Conservation (phyloP, 2,888 invertebrate genomes). For the Agrypnus murinus region DNA sequence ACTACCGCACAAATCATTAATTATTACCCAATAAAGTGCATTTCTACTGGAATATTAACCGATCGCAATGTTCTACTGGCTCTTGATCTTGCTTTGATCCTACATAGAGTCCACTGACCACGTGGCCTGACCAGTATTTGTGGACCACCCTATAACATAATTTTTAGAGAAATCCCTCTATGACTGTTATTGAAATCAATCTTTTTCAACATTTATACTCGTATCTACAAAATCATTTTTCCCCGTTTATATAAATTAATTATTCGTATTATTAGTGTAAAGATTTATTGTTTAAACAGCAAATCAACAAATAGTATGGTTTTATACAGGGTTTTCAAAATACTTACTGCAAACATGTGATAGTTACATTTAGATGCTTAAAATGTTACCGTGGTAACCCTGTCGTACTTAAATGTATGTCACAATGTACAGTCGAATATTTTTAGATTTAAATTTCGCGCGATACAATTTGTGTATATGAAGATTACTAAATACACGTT, state of each 20-base stretch:
- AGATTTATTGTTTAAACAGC: slow-evolving; percentile 24
- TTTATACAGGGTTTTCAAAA: slow-evolving; percentile 30
- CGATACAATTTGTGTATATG: too few species aligned
- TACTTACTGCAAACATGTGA: slow-evolving; percentile 25
- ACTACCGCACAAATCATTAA: slow-evolving; percentile 23
- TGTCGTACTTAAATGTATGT: slow-evolving; percentile 19
- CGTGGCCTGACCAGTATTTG: slow-evolving; percentile 50
- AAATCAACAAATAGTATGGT: slow-evolving; percentile 11
- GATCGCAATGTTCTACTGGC: slow-evolving; percentile 21
- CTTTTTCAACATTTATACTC: slow-evolving; percentile 44
- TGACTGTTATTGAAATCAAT: slow-evolving; percentile 35
- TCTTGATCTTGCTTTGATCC: slow-evolving; percentile 32
- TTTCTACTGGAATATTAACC: slow-evolving; percentile 28
- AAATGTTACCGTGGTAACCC: slow-evolving; percentile 27
- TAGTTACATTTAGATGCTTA: slow-evolving; percentile 29
- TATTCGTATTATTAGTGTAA: slow-evolving; percentile 8
- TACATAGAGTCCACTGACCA: slow-evolving; percentile 28
- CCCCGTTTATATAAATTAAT: slow-evolving; percentile 9
- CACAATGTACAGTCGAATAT: too few species aligned
- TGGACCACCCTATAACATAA: slow-evolving; percentile 45
- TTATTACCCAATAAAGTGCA: slow-evolving; percentile 29
- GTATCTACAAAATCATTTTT: slow-evolving; percentile 27
- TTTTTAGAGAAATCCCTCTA: slow-evolving; percentile 23
- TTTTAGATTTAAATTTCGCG: too few species aligned
- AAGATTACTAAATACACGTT: too few species aligned